Conservation (phyloP, 1,140 invertebrate genomes). For the Steinernema feltiae region DNA sequence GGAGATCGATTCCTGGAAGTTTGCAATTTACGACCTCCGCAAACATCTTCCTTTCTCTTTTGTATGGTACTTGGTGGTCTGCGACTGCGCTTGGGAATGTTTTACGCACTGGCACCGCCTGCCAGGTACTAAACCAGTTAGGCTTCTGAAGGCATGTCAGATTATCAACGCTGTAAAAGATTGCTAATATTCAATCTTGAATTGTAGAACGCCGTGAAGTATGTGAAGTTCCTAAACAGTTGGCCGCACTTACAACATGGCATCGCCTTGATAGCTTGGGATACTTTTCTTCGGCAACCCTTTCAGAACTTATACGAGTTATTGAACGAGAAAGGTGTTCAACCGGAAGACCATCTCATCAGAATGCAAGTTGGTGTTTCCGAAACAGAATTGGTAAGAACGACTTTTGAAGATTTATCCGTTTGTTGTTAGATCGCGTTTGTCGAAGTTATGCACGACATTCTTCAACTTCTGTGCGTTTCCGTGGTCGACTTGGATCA, state of each 20-base stretch:
- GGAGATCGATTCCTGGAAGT: background rate
- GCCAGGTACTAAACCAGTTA: background rate
- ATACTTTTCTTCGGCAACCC: background rate
- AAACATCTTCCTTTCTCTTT: background rate
- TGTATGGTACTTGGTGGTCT: background rate
- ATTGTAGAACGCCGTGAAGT: background rate
- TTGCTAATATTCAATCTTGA: background rate
- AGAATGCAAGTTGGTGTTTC: background rate
- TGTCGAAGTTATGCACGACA: background rate
- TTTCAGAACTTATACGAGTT: background rate
- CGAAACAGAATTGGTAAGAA: background rate
- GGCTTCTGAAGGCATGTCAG: background rate
- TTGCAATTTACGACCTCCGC: background rate
- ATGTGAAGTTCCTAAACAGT: background rate
- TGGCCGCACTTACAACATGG: constrained; percentile 1
- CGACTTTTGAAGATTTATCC: background rate
- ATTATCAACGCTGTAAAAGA: background rate
- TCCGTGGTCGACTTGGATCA: background rate
- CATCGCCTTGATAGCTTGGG: background rate
- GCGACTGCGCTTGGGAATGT: constrained; percentile 5
- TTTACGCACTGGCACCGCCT: background rate
- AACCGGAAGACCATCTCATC: background rate
- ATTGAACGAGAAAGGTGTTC: background rate
- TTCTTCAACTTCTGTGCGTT: background rate
- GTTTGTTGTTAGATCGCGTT: background rate